Conservation (phyloP, 2,797 vertebrate genomes). For the Malacoctenus gilli region DNA sequence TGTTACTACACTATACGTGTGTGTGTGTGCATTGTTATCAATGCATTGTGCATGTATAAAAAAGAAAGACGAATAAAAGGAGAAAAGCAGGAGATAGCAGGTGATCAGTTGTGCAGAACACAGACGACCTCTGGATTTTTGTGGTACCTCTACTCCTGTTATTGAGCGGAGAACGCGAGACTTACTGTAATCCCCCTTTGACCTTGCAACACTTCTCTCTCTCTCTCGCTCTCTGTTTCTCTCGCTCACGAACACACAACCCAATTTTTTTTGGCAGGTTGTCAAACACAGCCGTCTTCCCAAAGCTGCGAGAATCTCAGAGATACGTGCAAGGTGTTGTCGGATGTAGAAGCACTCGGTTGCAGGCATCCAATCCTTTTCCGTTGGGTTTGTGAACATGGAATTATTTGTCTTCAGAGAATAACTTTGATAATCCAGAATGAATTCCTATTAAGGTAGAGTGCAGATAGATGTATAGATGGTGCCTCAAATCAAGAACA, state of each 20-base stretch:
- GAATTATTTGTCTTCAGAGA: no score
- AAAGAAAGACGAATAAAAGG: slow-evolving; percentile 3
- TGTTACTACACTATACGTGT: slow-evolving; percentile 10
- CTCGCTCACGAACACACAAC: background rate
- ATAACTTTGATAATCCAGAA: no score
- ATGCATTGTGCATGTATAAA: slow-evolving; percentile 1
- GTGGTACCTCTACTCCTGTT: slow-evolving; percentile 36
- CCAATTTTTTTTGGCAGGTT: no score
- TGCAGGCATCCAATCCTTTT: no score
- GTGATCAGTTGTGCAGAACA: slow-evolving; percentile 15
- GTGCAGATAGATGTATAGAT: no score
- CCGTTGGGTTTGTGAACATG: no score
- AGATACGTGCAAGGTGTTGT: no score
- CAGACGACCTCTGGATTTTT: slow-evolving; percentile 11
- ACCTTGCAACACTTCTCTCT: slow-evolving; percentile 13
- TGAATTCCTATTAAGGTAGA: no score
- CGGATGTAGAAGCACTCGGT: no score
- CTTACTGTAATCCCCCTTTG: slow-evolving; percentile 39
- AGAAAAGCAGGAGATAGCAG: slow-evolving; percentile 1
- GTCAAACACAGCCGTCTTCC: background rate
- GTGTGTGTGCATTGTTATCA: background rate
- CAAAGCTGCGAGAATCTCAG: no score
- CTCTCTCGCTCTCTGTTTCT: background rate
- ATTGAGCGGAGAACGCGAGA: slow-evolving; percentile 27
- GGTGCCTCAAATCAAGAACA: no score